Evolutionary conservation across 2,888 invertebrate genomes (phyloP).

Genomic region (Erynnis tages): DNA sequence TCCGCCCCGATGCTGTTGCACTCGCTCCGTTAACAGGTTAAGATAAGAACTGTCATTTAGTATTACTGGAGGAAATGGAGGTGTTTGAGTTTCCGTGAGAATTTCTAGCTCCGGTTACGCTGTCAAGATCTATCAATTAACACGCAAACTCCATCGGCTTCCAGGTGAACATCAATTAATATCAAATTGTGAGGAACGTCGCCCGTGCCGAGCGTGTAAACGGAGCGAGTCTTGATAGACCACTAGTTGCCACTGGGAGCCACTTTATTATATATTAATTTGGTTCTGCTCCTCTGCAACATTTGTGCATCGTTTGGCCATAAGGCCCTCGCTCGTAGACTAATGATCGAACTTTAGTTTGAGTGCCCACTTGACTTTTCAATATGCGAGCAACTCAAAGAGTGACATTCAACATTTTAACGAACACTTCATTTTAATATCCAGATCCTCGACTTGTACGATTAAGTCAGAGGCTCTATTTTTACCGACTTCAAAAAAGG

Average conservation of each 20-base stretch:
- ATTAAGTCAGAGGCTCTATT: too few relatives aligned
- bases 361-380: not conserved
- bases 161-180: slow-evolving; percentile 71
- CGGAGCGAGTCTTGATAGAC: slow-evolving; percentile 37
- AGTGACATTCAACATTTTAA: too few relatives aligned
- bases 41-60: slow-evolving; percentile 9
- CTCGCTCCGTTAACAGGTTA: not conserved
- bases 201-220: slow-evolving; percentile 39
- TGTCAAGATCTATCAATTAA: slow-evolving; percentile 71
- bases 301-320: slow-evolving; percentile 15
- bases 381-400: not conserved
- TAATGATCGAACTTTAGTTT: slow-evolving; percentile 12
- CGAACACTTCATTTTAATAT: too few relatives aligned
- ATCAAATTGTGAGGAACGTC: slow-evolving; percentile 50
- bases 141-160: slow-evolving; percentile 63
- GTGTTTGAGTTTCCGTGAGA: slow-evolving; percentile 36
- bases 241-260: slow-evolving; percentile 34
- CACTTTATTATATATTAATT: slow-evolving; percentile 23
- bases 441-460: too few relatives aligned
- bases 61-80: slow-evolving; percentile 9
- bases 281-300: slow-evolving; percentile 7
- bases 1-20: not conserved
- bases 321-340: not conserved
- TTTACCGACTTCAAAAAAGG: too few relatives aligned
- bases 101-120: slow-evolving; percentile 42